Conservation (phyloP, 1,140 invertebrate genomes). For the Oncopodura yosiiana region DNA sequence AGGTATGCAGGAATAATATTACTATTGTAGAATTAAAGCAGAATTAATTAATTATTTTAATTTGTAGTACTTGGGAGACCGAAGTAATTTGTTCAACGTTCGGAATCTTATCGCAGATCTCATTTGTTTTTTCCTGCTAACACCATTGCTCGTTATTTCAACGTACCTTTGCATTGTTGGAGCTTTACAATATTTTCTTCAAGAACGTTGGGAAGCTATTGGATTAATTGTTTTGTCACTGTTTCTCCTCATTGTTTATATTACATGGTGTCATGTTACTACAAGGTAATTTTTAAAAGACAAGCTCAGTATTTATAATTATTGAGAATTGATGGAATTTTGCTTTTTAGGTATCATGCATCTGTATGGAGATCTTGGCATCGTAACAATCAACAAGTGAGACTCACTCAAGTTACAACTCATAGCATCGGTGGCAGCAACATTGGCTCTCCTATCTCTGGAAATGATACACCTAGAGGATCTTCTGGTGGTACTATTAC, state of each 20-base stretch:
- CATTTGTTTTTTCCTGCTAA: constrained; percentile 46
- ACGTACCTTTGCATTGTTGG: constrained; percentile 47
- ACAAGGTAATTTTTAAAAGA: constrained; percentile 37
- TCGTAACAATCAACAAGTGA: constrained; percentile 24
- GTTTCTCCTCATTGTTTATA: constrained; percentile 40
- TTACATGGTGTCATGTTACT: constrained; percentile 41
- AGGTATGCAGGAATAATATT: constrained; percentile 37
- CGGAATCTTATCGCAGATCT: constrained; percentile 44
- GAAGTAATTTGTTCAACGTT: constrained; percentile 38
- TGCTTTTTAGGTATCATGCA: constrained; percentile 28
- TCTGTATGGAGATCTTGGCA: constrained; percentile 27
- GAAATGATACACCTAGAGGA: too few species aligned
- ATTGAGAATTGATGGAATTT: background rate
- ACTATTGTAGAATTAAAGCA: constrained; percentile 10
- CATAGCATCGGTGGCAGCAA: too few species aligned
- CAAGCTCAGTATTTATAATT: background rate
- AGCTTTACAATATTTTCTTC: constrained; percentile 40
- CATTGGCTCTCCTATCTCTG: too few species aligned
- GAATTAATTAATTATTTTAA: constrained; percentile 12
- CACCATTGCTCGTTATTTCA: constrained; percentile 45
- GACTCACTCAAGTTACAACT: constrained; percentile 3
- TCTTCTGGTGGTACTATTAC: too few species aligned
- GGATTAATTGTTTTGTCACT: constrained; percentile 42
- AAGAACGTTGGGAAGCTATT: constrained; percentile 44
- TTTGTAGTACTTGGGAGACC: constrained; percentile 42